Evolutionary conservation across 2,113 vertebrate species (phyloP).

Genomic region (Mustela nigripes): DNA sequence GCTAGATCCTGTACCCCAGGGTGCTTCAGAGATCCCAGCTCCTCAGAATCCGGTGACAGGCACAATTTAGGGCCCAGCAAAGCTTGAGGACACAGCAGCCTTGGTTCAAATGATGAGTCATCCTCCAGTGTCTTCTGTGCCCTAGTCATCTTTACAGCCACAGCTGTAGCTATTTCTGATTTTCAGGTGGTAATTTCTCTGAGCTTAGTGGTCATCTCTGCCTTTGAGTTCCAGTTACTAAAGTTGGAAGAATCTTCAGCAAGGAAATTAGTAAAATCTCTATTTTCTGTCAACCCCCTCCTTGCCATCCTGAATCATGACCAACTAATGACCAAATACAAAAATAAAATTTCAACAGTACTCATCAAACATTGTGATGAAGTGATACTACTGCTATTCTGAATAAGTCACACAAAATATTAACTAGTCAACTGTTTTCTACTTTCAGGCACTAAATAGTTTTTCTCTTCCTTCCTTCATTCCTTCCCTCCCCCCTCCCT

Average conservation of each 20-base stretch:
- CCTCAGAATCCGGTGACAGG: background rate
- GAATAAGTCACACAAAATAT: background rate
- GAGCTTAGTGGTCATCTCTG: background rate
- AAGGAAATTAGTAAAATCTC: background rate
- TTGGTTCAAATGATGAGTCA: background rate
- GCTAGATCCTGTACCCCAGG: background rate
- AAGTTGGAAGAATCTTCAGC: background rate
- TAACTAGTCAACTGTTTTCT: background rate
- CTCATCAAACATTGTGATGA: background rate
- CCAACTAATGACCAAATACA: background rate
- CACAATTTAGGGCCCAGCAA: background rate
- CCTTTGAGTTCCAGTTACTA: background rate
- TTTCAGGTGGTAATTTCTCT: background rate
- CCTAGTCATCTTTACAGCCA: background rate
- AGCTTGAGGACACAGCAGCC: background rate
- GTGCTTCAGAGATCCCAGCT: background rate
- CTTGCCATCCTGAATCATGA: background rate
- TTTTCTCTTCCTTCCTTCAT: background rate
- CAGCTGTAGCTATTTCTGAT: background rate
- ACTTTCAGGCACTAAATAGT: background rate
- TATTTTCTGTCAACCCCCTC: background rate
- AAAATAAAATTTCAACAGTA: background rate
- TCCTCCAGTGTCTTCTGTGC: background rate
- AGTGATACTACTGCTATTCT: background rate
- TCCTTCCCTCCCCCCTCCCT: background rate